These are phyloP conservation scores for Tragelaphus imberbis DNA, from an alignment of 2,113 vertebrate species.

Conservation along the genomic window DNA sequence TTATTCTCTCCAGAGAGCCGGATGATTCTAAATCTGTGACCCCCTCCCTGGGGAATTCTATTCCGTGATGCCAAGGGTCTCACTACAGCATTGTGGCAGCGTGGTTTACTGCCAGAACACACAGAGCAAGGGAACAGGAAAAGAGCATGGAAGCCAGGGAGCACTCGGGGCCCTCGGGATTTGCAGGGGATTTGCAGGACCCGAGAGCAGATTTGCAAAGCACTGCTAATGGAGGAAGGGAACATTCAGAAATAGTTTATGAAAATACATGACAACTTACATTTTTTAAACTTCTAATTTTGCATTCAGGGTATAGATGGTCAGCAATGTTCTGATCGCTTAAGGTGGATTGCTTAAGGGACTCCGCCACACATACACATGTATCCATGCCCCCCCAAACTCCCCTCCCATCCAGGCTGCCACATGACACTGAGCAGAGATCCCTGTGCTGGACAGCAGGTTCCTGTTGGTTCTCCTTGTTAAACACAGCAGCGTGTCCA, in stretches of 20 bases:
- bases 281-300: background rate
- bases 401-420: background rate
- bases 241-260: background rate
- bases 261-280: background rate
- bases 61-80: accelerated
- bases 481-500: too few relatives aligned
- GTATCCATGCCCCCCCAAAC: accelerated
- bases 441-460: too few relatives aligned
- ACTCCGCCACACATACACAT: background rate
- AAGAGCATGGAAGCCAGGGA: accelerated
- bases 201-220: background rate
- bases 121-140: accelerated
- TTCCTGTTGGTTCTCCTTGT: too few relatives aligned
- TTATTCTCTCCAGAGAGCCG: accelerated
- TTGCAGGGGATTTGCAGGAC: background rate
- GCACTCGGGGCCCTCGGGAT: background rate
- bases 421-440: accelerated
- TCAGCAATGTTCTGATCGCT: background rate
- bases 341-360: background rate
- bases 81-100: accelerated
- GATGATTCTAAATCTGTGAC: background rate
- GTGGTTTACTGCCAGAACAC: background rate
- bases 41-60: background rate
- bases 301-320: accelerated
- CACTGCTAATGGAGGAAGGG: background rate